Evolutionary conservation across 2,113 vertebrate species (phyloP), one percentile per base, ranked within the genome.

Genomic region (Ardeotis arabs): DNA sequence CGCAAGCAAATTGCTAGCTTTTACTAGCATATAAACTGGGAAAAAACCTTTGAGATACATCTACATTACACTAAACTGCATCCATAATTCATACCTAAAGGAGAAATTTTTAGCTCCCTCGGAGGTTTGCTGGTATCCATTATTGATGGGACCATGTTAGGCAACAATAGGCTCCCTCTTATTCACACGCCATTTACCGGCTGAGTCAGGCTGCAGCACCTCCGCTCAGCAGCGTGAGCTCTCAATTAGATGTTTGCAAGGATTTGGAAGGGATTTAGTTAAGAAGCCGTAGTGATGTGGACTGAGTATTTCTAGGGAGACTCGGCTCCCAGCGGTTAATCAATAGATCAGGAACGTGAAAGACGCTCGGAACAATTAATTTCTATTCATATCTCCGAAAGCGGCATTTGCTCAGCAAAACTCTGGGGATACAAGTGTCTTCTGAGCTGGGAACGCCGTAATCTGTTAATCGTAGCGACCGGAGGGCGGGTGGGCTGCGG

Each of bases 31-130:
- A 98, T 98, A 98, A 98, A 98, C 97, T 92, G 96, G 91, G 97
- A 95, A 95, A 98, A 98, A 97, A 97, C 97, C 97, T 98, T 90
- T 98, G 98, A 97, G 98, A 98, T 96, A 97, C 98, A 98, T 98
- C 97, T 95, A 97, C 97, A 95, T 96, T 98, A 98, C 98, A 97
- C 98, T 98, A 98, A 98, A 98, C 95, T 95, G 84, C 98, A 99
- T 99, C 98, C 98, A 99, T 99, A 99, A 99, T 99, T 99, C 97
- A 99, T 99, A 98, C 93, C 85, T 97, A 97, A 98, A 95, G 97
- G 96, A 98, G 98, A 98, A 98, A 98, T 97, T 96, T 99, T 98
- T 98, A 98, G 98, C 98, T 97, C 98, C 97, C 98, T 97, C 90
- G 28, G 97, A 98, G 98, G 98, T 98, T 98, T 96, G 97, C 94